Evolutionary conservation across 2,797 vertebrate species (phyloP).

Genomic region (Alca torda): DNA sequence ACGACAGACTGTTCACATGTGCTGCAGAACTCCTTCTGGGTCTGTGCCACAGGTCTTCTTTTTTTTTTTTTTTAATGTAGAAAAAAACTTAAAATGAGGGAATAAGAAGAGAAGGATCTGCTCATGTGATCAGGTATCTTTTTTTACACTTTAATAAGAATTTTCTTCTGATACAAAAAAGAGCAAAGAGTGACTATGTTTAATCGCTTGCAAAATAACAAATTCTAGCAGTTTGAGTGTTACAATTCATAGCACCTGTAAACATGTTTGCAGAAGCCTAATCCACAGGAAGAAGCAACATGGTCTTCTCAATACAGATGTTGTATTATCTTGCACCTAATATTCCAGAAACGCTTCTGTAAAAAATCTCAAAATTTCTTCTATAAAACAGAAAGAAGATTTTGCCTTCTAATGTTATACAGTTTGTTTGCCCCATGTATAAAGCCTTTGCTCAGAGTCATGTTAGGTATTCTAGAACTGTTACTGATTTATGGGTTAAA

Average conservation of each 20-base stretch:
- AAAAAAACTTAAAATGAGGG: background rate
- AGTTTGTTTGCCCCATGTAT: background rate
- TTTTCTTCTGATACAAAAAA: background rate
- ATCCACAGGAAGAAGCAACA: background rate
- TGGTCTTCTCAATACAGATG: background rate
- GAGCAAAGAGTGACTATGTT: background rate
- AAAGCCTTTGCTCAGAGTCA: background rate
- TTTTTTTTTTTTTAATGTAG: background rate
- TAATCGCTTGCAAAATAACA: background rate
- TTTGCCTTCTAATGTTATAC: background rate
- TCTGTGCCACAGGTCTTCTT: background rate
- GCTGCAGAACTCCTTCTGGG: conserved; percentile 45
- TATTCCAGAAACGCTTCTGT: background rate
- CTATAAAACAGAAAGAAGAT: background rate
- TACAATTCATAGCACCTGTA: background rate
- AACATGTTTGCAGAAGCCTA: background rate
- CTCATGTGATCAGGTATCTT: background rate
- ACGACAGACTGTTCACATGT: conserved; percentile 56
- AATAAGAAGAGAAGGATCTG: background rate
- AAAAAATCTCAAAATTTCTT: background rate
- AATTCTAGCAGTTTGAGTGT: background rate
- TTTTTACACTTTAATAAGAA: background rate
- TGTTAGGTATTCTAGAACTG: background rate
- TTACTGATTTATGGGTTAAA: background rate
- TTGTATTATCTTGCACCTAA: background rate